These are phyloP conservation scores for Cherax quadricarinatus DNA, from an alignment of 1,140 invertebrate species.

Conservation along the genomic window DNA sequence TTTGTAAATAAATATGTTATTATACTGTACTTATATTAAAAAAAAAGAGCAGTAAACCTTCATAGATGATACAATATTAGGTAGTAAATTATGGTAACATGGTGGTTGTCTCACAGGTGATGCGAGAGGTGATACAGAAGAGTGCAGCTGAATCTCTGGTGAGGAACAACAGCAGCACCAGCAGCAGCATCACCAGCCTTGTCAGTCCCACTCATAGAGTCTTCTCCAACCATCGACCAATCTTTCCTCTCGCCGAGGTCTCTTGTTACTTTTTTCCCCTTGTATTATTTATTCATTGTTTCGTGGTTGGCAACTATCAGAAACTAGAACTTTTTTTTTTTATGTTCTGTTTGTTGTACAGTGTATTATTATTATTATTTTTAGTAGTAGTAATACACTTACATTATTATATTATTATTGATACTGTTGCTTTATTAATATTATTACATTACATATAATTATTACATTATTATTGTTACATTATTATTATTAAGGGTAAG, in stretches of 20 bases:
- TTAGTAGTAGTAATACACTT: no score
- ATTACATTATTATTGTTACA: background rate
- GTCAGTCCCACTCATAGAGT: background rate
- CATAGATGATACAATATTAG: no score
- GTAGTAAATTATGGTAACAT: no score
- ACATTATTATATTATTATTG: no score
- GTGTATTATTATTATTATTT: no score
- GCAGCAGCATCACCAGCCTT: background rate
- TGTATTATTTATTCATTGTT: background rate
- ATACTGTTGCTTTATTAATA: no score
- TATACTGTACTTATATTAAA: no score
- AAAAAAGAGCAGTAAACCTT: no score
- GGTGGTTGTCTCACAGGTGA: background rate
- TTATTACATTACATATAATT: no score
- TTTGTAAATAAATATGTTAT: no score
- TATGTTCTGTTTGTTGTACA: background rate
- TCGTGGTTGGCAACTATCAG: background rate
- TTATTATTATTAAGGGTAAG: background rate
- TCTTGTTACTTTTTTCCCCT: background rate
- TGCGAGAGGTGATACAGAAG: background rate
- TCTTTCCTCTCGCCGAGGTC: slow-evolving; percentile 17
- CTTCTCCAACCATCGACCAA: slow-evolving; percentile 17
- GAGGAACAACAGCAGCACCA: background rate
- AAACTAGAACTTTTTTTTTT: background rate
- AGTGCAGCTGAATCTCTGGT: no score